Percentiles rank a stretch among this genome's conserved stretches.
Evolutionary conservation across 2,797 vertebrate species (phyloP).

Genomic region (Ispidina lecontei): DNA sequence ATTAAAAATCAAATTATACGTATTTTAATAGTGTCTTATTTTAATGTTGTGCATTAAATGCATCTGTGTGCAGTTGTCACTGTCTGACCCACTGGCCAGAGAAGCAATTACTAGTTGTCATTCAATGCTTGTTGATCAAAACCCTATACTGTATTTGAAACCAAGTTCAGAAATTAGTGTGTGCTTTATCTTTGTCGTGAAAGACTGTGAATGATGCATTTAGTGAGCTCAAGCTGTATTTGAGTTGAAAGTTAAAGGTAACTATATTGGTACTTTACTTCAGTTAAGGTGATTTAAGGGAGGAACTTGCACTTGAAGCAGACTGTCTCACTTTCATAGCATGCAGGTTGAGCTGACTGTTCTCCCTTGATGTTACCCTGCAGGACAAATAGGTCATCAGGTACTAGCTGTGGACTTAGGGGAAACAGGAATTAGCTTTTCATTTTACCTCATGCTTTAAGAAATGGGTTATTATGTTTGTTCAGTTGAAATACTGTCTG

Average conservation of each 20-base stretch:
- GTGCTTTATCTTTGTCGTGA: neutral
- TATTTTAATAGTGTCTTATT: neutral
- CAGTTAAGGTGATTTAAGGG: neutral
- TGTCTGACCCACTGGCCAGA: neutral
- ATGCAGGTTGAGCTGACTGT: neutral
- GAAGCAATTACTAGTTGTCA: neutral
- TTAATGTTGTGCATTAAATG: neutral
- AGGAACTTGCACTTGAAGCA: neutral
- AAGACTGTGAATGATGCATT: neutral
- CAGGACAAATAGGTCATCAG: conserved; percentile 17
- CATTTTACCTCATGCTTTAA: neutral
- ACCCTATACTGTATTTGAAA: neutral
- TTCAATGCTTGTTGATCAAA: neutral
- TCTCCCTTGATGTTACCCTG: neutral
- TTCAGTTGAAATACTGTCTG: neutral
- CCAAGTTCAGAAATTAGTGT: neutral
- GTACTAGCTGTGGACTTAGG: neutral
- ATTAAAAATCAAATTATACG: neutral
- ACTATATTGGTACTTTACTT: neutral
- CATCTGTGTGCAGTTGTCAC: neutral
- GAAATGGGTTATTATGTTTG: neutral
- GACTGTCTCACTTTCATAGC: neutral
- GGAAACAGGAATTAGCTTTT: conserved; percentile 21
- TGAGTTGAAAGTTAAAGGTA: neutral
- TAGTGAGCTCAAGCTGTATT: neutral